These are phyloP conservation scores for Meloidogyne exigua DNA, from an alignment of 1,140 invertebrate species.

Conservation along the genomic window DNA sequence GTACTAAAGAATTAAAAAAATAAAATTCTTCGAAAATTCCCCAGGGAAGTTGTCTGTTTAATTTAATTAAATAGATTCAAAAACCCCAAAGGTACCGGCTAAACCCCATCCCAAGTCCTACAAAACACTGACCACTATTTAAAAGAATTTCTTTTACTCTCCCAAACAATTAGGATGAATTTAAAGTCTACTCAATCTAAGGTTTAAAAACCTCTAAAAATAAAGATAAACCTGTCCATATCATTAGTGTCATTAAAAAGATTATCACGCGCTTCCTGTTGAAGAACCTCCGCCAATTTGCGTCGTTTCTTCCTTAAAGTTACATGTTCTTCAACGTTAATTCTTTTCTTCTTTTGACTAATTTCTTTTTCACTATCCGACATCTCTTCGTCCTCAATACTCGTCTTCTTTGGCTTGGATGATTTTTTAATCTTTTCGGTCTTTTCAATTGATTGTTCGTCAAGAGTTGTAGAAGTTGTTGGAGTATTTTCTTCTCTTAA, in stretches of 20 bases:
- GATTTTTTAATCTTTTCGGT: neutral
- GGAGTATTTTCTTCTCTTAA: neutral
- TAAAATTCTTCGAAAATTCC: too few relatives aligned
- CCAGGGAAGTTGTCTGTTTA: too few relatives aligned
- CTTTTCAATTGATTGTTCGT: neutral
- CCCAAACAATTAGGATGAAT: too few relatives aligned
- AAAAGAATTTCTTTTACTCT: too few relatives aligned
- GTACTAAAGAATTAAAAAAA: neutral
- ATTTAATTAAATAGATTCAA: too few relatives aligned
- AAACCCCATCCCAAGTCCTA: too few relatives aligned
- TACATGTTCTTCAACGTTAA: neutral
- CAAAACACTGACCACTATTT: too few relatives aligned
- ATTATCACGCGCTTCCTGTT: neutral
- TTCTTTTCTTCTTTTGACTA: neutral
- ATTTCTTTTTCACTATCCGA: neutral
- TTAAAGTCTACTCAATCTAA: too few relatives aligned
- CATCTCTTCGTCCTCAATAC: neutral
- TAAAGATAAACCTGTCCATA: neutral
- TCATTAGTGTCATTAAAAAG: neutral
- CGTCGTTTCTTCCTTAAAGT: neutral
- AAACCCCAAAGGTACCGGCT: too few relatives aligned
- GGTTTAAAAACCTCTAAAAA: too few relatives aligned
- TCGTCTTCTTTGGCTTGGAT: neutral
- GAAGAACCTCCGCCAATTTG: neutral
- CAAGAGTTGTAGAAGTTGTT: neutral